These are phyloP conservation scores for Stegophylla sp. DNA, from an alignment of 2,888 invertebrate species.

Conservation along the genomic window DNA sequence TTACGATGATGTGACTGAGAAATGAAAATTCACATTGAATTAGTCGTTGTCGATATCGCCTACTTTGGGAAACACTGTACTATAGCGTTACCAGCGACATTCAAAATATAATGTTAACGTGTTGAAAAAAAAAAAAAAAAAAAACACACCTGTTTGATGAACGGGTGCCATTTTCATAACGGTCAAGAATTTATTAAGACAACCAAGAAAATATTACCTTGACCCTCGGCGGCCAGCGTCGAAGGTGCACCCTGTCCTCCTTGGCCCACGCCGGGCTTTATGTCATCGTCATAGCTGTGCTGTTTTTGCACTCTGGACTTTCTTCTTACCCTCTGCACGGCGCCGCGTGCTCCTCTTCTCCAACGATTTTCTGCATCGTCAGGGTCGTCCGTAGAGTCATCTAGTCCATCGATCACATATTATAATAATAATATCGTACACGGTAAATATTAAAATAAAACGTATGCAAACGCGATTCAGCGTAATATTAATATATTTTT, in stretches of 20 bases:
- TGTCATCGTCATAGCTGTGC: slow-evolving; percentile 85
- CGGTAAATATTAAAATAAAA: too few species aligned
- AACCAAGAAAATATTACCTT: slow-evolving; percentile 50
- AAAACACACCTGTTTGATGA: too few species aligned
- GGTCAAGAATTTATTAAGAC: too few species aligned
- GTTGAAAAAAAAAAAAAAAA: too few species aligned
- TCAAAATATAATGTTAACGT: neutral
- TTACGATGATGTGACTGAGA: too few species aligned
- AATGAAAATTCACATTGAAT: too few species aligned
- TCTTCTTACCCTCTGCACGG: slow-evolving; percentile 65
- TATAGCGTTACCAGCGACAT: too few species aligned
- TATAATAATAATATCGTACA: neutral
- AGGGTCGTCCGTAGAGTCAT: slow-evolving; percentile 65
- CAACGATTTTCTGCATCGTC: slow-evolving; percentile 66
- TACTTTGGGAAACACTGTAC: too few species aligned
- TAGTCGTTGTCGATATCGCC: too few species aligned
- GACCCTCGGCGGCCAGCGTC: slow-evolving; percentile 43
- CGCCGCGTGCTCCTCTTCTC: slow-evolving; percentile 63
- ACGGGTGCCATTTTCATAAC: neutral
- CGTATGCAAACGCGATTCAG: too few species aligned
- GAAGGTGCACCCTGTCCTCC: slow-evolving; percentile 42
- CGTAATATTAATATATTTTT: too few species aligned
- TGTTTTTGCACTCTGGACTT: slow-evolving; percentile 74
- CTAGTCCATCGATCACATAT: too few species aligned
- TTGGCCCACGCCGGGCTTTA: slow-evolving; percentile 64